Evolutionary conservation across 2,113 vertebrate species (phyloP).

Genomic region (Marmota flaviventris): DNA sequence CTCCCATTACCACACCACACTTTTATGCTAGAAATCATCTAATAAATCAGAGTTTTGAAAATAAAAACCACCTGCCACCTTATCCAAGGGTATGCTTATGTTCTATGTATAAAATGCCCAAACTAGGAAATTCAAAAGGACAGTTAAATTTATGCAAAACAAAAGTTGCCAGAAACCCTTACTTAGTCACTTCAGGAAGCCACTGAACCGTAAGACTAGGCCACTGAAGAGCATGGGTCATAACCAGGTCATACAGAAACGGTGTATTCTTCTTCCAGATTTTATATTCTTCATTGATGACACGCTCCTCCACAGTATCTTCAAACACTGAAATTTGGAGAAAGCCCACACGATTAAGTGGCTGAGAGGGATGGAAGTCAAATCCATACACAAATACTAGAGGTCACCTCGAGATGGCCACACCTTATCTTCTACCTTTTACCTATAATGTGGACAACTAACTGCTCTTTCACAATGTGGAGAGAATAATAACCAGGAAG

Average conservation of each 20-base stretch:
- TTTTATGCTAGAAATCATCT: constrained; percentile 10
- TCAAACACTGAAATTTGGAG: constrained; percentile 90
- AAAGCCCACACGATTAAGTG: constrained; percentile 39
- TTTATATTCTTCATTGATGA: constrained; percentile 97
- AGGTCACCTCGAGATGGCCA: constrained; percentile 79
- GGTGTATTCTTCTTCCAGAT: constrained; percentile 98
- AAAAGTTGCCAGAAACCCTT: constrained; percentile 80
- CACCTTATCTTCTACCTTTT: constrained; percentile 67
- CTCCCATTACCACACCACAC: background rate
- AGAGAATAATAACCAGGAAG: constrained; percentile 52
- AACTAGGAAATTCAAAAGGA: constrained; percentile 8
- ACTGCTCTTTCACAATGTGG: background rate
- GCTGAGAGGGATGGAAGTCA: constrained; percentile 2
- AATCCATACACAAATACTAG: constrained; percentile 7
- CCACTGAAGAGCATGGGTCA: constrained; percentile 97
- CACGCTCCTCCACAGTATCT: constrained; percentile 95
- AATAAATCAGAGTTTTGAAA: constrained; percentile 33
- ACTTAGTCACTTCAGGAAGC: constrained; percentile 96
- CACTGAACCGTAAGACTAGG: constrained; percentile 97
- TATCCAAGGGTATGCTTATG: background rate
- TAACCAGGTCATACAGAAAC: constrained; percentile 95
- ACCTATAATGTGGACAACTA: constrained; percentile 48
- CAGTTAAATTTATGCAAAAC: constrained; percentile 44
- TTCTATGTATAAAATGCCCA: background rate
- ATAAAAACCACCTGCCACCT: constrained; percentile 52